These are phyloP conservation scores for Colistium nudipinnis DNA, from an alignment of 2,113 vertebrate genomes.

Conservation along the genomic window DNA sequence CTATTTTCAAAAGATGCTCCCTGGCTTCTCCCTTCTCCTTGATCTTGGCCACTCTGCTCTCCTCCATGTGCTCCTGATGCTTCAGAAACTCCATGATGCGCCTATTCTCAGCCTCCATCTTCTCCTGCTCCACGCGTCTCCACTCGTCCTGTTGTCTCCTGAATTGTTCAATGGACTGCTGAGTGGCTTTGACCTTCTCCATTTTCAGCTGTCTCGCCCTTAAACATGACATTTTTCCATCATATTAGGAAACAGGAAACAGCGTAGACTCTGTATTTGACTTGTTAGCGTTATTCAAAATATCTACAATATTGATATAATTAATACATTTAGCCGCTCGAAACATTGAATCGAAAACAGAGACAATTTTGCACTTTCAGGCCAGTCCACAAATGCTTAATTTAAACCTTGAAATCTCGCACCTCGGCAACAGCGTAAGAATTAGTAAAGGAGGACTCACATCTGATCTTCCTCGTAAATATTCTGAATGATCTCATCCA, in stretches of 20 bases:
- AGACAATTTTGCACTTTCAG: background rate
- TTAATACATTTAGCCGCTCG: no score
- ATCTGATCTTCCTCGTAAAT: constrained; percentile 92
- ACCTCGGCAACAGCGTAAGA: background rate
- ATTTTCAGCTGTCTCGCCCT: constrained; percentile 88
- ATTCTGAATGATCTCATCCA: constrained; percentile 92
- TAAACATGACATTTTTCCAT: constrained; percentile 1
- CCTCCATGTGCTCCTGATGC: constrained; percentile 82
- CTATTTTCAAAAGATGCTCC: constrained; percentile 83
- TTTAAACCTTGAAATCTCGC: background rate
- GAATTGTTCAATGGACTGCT: constrained; percentile 88
- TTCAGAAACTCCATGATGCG: constrained; percentile 87
- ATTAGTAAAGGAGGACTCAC: constrained; percentile 75
- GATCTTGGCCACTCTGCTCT: constrained; percentile 80
- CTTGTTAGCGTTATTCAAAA: no score
- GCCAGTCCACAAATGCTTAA: background rate
- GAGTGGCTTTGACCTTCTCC: constrained; percentile 86
- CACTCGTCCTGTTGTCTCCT: constrained; percentile 86
- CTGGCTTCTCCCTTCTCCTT: constrained; percentile 85
- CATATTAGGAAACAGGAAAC: no score
- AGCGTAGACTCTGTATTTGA: constrained; percentile 3
- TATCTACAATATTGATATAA: no score
- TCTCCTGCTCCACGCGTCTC: constrained; percentile 86
- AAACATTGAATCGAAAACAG: background rate
- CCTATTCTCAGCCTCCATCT: constrained; percentile 91